phyloP scores from a whole-genome alignment of 2,797 vertebrate species.

The Liparis tanakae region DNA sequence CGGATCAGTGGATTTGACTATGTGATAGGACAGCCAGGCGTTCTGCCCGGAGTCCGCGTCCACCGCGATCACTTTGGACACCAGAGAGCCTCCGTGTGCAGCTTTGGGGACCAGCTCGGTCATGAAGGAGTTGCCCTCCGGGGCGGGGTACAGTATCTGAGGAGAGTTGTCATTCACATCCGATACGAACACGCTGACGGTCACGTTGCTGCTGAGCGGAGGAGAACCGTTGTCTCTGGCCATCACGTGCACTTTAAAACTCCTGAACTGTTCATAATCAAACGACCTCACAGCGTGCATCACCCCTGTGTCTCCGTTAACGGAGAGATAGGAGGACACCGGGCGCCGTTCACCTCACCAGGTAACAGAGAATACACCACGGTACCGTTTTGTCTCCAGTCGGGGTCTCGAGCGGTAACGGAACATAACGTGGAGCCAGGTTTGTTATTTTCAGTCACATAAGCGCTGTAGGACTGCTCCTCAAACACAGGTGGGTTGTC shows the following conservation, averaged over 20 bases:
- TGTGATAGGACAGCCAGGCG: slow-evolving; percentile 54
- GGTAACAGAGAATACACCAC: too few relatives aligned
- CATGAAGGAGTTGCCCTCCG: slow-evolving; percentile 29
- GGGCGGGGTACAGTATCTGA: neutral
- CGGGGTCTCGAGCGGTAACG: too few relatives aligned
- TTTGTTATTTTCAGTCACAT: slow-evolving; percentile 65
- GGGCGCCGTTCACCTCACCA: neutral
- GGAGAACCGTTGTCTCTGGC: slow-evolving; percentile 55
- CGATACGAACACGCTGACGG: slow-evolving; percentile 28
- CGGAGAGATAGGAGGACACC: slow-evolving; percentile 38
- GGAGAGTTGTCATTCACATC: slow-evolving; percentile 5
- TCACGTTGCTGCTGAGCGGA: slow-evolving; percentile 66
- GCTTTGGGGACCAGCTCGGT: slow-evolving; percentile 67
- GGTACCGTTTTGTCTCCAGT: too few relatives aligned
- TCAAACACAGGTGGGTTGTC: slow-evolving; percentile 67
- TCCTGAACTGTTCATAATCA: slow-evolving; percentile 8
- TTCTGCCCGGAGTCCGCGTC: slow-evolving; percentile 63
- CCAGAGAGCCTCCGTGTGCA: slow-evolving; percentile 69
- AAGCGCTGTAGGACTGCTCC: slow-evolving; percentile 57
- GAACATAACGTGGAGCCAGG: too few relatives aligned
- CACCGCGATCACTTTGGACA: slow-evolving; percentile 79
- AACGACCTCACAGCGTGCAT: slow-evolving; percentile 6
- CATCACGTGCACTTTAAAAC: neutral
- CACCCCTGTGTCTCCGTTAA: slow-evolving; percentile 5
- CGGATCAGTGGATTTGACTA: slow-evolving; percentile 64